phyloP scores from a whole-genome alignment of 2,113 vertebrate species.

The Phaethornis superciliosus region DNA sequence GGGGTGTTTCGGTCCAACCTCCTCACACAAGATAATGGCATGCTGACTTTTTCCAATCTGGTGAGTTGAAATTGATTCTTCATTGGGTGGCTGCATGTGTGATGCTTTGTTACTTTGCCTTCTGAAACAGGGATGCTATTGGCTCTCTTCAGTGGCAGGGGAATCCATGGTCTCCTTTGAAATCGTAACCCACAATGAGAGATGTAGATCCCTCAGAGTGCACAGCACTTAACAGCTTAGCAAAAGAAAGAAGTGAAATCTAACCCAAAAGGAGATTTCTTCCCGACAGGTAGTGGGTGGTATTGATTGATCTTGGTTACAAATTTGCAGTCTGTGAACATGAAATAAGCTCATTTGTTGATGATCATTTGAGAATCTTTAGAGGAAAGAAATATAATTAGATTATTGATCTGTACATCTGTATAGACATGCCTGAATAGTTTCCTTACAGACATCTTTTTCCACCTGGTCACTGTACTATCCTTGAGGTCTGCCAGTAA shows the following conservation, averaged over 20 bases:
- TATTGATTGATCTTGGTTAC: conserved; percentile 2
- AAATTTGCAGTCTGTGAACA: conserved; percentile 15
- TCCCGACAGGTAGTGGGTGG: background rate
- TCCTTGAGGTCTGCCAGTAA: background rate
- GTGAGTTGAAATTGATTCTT: conserved; percentile 63
- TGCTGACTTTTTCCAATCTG: conserved; percentile 95
- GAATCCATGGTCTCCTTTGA: background rate
- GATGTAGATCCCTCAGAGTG: background rate
- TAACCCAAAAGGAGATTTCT: background rate
- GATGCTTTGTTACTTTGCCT: background rate
- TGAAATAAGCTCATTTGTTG: background rate
- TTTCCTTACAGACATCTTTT: background rate
- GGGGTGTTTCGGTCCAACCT: conserved; percentile 95
- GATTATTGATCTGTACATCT: background rate
- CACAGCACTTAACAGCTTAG: background rate
- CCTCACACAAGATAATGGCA: conserved; percentile 92
- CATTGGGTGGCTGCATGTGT: accelerated
- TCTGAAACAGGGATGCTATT: background rate
- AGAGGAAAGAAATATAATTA: background rate
- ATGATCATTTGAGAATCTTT: background rate
- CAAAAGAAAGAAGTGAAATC: background rate
- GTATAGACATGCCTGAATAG: background rate
- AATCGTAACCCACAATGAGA: background rate
- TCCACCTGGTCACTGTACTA: background rate
- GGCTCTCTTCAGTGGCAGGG: background rate